These are phyloP conservation scores for Rhodophaea formosa DNA, from an alignment of 2,888 invertebrate species.

Conservation along the genomic window DNA sequence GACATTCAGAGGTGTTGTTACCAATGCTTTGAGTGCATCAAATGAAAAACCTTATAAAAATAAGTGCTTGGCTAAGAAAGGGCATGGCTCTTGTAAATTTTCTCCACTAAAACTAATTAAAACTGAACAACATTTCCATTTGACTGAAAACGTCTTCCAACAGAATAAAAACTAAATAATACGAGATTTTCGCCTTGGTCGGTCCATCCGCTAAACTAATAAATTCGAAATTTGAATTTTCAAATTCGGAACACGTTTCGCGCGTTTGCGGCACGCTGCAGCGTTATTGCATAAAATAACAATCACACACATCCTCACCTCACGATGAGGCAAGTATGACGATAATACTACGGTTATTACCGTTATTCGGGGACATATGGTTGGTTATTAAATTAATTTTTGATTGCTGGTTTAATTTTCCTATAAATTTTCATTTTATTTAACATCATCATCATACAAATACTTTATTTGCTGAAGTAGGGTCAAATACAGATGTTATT, in stretches of 20 bases:
- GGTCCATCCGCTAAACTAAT: constrained; percentile 9
- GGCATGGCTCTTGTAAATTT: no score
- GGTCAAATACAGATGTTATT: no score
- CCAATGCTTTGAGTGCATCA: no score
- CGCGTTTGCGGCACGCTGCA: constrained; percentile 50
- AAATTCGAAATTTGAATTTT: constrained; percentile 55
- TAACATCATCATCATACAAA: no score
- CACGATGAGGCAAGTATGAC: neutral
- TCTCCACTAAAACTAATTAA: no score
- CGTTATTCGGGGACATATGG: neutral
- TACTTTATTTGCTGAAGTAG: no score
- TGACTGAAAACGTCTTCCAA: no score
- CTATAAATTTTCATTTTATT: no score
- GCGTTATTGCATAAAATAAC: constrained; percentile 72
- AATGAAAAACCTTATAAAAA: no score
- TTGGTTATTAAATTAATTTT: constrained; percentile 14
- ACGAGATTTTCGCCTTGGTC: neutral
- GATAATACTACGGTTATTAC: constrained; percentile 8
- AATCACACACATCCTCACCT: constrained; percentile 54
- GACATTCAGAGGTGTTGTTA: no score
- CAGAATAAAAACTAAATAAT: neutral
- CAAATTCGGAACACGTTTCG: constrained; percentile 63
- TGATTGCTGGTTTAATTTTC: neutral
- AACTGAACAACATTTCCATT: no score
- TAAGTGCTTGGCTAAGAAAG: no score